Conservation (phyloP, 2,113 vertebrate species). For the Trematomus loennbergii region DNA sequence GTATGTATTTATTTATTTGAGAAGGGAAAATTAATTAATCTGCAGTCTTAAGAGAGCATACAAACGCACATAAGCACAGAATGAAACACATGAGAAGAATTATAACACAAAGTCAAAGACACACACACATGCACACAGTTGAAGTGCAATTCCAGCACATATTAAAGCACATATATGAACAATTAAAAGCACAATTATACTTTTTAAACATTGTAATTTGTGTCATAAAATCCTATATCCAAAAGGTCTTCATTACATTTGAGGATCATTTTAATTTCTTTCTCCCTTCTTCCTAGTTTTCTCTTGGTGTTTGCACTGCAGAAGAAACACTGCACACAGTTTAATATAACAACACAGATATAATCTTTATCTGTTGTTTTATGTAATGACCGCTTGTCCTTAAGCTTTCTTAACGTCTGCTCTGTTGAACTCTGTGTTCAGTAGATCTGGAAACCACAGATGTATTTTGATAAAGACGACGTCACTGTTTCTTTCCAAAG, state of each 20-base stretch:
- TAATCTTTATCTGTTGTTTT: neutral
- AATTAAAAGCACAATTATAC: too few relatives aligned
- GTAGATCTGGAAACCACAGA: neutral
- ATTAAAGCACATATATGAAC: too few relatives aligned
- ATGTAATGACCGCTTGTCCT: neutral
- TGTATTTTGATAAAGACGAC: neutral
- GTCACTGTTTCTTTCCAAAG: neutral
- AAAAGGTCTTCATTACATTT: neutral
- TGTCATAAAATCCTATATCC: neutral
- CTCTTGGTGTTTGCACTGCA: neutral
- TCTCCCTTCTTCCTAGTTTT: neutral
- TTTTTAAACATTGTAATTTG: too few relatives aligned
- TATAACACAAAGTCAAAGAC: too few relatives aligned
- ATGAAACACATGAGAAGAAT: too few relatives aligned
- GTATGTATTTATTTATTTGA: too few relatives aligned
- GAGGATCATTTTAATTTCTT: neutral
- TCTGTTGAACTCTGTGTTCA: neutral
- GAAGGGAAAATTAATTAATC: too few relatives aligned
- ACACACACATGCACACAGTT: too few relatives aligned
- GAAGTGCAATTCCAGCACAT: too few relatives aligned
- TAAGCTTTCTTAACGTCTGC: too few relatives aligned
- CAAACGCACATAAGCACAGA: too few relatives aligned
- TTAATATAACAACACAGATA: constrained; percentile 1
- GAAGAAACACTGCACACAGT: neutral
- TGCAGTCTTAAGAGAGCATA: too few relatives aligned